Conservation (phyloP, 2,113 vertebrate genomes). For the Anguilla japonica region DNA sequence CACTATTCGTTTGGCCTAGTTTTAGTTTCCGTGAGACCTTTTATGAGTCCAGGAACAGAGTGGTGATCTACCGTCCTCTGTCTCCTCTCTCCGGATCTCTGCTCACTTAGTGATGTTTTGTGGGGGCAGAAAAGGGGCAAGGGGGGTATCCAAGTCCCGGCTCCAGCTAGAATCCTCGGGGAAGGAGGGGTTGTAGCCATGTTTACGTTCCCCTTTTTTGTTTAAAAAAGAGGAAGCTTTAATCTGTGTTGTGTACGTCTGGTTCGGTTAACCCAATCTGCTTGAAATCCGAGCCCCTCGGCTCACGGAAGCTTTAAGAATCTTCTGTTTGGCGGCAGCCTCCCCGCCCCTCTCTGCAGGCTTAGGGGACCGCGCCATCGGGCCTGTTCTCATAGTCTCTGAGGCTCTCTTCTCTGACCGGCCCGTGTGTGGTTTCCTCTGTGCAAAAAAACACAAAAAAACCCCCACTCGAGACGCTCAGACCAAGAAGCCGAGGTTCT, state of each 20-base stretch:
- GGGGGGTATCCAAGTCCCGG: neutral
- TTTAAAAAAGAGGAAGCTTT: conserved; percentile 19
- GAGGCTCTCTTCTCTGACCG: neutral
- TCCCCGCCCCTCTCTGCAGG: neutral
- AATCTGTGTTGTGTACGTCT: conserved; percentile 29
- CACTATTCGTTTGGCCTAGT: neutral
- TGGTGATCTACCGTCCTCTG: conserved; percentile 2
- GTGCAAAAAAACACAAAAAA: conserved; percentile 31
- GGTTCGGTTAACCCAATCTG: conserved; percentile 40
- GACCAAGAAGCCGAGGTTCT: conserved; percentile 36
- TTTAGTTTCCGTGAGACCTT: neutral
- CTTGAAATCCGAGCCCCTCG: conserved; percentile 49
- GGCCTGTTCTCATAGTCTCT: neutral
- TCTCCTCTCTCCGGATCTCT: neutral
- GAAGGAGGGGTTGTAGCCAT: neutral
- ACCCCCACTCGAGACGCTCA: conserved; percentile 29
- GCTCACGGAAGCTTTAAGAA: conserved; percentile 32
- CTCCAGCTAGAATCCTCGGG: neutral
- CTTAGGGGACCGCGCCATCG: neutral
- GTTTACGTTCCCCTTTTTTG: neutral
- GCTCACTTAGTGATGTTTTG: neutral
- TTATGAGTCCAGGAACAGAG: conserved; percentile 10
- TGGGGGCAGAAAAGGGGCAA: neutral
- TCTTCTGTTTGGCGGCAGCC: conserved; percentile 32
- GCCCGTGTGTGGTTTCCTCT: conserved; percentile 41